A percentile compares a stretch with the other conserved stretches of the same genome.
Evolutionary conservation across 2,113 vertebrate genomes (phyloP).

Genomic region (Pollimyrus isidori): DNA sequence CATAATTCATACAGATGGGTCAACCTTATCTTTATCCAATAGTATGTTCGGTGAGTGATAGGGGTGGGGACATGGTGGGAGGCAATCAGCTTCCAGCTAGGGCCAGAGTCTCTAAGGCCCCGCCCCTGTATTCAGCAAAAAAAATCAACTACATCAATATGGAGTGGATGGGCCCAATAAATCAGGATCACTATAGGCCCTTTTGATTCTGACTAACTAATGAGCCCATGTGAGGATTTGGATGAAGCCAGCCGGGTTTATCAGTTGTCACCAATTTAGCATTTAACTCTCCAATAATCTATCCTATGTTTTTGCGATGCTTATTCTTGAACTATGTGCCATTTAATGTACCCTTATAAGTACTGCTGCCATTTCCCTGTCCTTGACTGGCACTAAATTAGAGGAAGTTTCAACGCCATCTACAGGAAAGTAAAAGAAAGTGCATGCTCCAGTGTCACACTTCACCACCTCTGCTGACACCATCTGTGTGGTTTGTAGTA

Average conservation of each 20-base stretch:
- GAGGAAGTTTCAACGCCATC: constrained; percentile 2
- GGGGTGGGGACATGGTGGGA: background rate
- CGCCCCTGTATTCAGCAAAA: background rate
- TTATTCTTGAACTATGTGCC: background rate
- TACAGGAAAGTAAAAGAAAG: background rate
- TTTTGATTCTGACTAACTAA: background rate
- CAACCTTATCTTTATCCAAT: background rate
- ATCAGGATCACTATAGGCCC: background rate
- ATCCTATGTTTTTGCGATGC: background rate
- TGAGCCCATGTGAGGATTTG: background rate
- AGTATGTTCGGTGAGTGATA: background rate
- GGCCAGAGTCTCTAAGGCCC: background rate
- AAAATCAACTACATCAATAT: background rate
- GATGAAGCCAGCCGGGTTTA: background rate
- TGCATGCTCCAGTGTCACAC: background rate
- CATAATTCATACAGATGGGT: background rate
- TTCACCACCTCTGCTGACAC: background rate
- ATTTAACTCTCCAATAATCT: background rate
- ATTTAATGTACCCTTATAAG: background rate
- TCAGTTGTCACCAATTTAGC: background rate
- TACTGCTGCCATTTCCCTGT: background rate
- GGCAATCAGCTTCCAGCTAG: background rate
- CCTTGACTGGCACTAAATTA: background rate
- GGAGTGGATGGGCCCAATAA: background rate
- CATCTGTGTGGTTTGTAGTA: background rate